These are phyloP conservation scores for Rhincodon typus DNA, from an alignment of 2,797 vertebrate genomes.

Conservation along the genomic window DNA sequence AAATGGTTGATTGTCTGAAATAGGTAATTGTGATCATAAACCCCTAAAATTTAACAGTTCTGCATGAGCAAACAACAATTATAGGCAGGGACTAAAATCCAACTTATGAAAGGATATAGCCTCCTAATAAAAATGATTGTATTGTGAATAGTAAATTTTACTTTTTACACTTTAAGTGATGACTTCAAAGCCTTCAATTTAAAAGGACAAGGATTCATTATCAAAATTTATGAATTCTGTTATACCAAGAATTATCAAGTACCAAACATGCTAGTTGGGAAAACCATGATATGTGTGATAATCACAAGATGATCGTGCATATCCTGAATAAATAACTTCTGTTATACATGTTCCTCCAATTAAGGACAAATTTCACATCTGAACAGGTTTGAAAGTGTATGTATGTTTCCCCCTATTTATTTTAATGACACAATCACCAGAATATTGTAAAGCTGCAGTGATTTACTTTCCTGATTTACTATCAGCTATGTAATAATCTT, in stretches of 20 bases:
- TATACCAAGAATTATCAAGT: background rate
- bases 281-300: background rate
- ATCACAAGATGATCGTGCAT: background rate
- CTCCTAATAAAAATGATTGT: background rate
- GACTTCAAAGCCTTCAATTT: background rate
- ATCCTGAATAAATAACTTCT: background rate
- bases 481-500: background rate
- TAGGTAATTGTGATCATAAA: too few species aligned
- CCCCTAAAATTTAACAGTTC: too few species aligned
- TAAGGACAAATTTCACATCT: background rate
- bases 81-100: background rate
- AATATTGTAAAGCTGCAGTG: background rate
- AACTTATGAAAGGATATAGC: background rate
- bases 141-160: background rate
- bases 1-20: too few species aligned
- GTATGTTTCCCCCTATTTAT: background rate
- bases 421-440: background rate
- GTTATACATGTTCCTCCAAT: background rate
- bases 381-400: background rate
- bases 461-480: background rate
- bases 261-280: background rate
- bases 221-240: background rate
- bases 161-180: background rate
- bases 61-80: too few species aligned
- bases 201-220: background rate